A percentile compares a stretch with the other conserved stretches of the same genome.
Conservation (phyloP, 2,113 vertebrate species). For the Oxyura jamaicensis region DNA sequence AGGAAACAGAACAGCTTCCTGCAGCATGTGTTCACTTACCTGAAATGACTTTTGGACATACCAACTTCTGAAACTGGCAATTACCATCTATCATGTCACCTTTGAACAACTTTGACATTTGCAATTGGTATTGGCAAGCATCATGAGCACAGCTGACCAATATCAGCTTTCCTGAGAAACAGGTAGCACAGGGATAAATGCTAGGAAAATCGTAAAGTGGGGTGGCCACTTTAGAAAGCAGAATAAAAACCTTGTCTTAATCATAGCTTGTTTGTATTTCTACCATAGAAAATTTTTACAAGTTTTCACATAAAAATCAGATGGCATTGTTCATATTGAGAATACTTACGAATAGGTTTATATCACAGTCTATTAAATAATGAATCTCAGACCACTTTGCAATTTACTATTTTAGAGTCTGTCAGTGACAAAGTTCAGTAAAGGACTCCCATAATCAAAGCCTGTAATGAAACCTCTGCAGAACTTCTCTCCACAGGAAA, state of each 20-base stretch:
- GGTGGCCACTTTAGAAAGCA: neutral
- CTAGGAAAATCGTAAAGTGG: neutral
- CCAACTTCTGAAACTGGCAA: neutral
- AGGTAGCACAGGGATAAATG: neutral
- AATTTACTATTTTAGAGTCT: neutral
- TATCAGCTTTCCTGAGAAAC: neutral
- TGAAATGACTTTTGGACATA: neutral
- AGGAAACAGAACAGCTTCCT: neutral
- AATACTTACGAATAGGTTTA: neutral
- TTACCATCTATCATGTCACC: neutral
- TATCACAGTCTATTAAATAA: neutral
- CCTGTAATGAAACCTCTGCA: neutral
- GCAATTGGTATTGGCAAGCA: neutral
- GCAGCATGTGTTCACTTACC: neutral
- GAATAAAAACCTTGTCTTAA: neutral
- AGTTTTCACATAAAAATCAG: neutral
- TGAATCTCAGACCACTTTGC: neutral
- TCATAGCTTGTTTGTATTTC: neutral
- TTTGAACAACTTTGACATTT: neutral
- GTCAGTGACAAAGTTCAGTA: neutral
- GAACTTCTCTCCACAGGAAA: neutral
- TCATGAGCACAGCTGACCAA: neutral
- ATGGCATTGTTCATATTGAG: neutral
- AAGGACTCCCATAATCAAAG: neutral
- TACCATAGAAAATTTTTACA: accelerated